Conservation (phyloP, 2,888 invertebrate species). For the Ochropleura leucogaster region DNA sequence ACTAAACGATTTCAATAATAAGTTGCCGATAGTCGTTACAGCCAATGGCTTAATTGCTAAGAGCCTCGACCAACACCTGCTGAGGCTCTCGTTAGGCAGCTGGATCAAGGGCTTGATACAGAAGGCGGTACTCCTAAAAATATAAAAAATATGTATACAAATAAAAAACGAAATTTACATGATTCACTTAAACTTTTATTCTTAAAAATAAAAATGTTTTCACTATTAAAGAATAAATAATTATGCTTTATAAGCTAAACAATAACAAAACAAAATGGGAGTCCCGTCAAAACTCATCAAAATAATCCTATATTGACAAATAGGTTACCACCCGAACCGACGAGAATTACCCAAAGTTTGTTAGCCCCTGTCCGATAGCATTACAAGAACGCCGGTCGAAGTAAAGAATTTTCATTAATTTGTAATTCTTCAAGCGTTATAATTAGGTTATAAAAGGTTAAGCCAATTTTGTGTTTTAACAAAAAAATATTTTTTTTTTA, state of each 20-base stretch:
- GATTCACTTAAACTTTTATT: no score
- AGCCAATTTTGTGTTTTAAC: background rate
- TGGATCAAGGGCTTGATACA: no score
- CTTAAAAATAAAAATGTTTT: background rate
- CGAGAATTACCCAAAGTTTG: conserved; percentile 25
- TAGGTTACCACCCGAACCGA: background rate
- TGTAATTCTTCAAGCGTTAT: conserved; percentile 40
- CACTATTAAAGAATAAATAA: background rate
- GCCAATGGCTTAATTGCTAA: no score
- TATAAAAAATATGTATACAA: no score
- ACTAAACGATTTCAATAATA: no score
- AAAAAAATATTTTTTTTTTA: background rate
- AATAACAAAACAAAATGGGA: background rate
- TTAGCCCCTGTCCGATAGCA: conserved; percentile 13
- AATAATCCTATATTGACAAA: background rate
- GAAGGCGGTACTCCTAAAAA: no score
- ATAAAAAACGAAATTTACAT: no score
- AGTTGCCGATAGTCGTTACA: no score
- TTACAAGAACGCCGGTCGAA: conserved; percentile 28
- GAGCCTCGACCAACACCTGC: no score
- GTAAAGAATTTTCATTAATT: conserved; percentile 45
- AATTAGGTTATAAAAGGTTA: conserved; percentile 18
- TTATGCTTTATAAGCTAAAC: background rate
- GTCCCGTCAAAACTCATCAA: background rate
- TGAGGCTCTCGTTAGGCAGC: no score